Base-by-base conservation (phyloP, 23 tunicate genomes). In the Styela clava region DNA sequence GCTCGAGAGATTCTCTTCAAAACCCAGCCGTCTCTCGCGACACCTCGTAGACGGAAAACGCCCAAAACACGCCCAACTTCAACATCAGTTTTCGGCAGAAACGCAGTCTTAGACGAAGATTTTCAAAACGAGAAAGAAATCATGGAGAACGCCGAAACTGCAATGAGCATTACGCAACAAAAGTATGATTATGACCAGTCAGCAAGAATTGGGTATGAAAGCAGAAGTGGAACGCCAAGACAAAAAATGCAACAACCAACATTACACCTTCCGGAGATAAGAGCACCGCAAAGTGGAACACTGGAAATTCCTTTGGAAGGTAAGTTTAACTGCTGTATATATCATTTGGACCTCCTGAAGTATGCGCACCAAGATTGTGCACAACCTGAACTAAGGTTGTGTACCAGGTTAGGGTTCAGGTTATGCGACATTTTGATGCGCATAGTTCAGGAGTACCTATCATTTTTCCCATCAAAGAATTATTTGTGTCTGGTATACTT, bases 131-230 rank as follows among this genome's bases (percentile, higher is more conserved):
- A 27, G 35, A 33, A 71, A 34, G 35, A 26, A 7, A 71, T 34
- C 71, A 30, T 71, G 77, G 77, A 71, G 7, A 71, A 22, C 77
- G 37, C 77, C 27, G 77, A 71, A 32, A 71, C 77, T 7, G 77
- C 32, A 29, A 71, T 71, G 77, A 35, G 37, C 5, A 28, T 34
- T 5, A n/a, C 37, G 5, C 32, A 71, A 7, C 37, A 33, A 30
- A 21, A 27, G 16, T 71, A 71, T 30, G 37, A 71, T 32, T 71
- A 71, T 35, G 37, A 71, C 29, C 77, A 71, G 29, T 71, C 77
- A 22, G 77, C 77, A 32, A 27, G 77, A 34, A 21, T 71, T 32
- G 77, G 77, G 16, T 71, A 3, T 16, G 77, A 71, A 5, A 71
- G 35, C 7, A 26, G 35, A 27, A 21, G 32, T 34, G 77, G 16